Percentiles rank a stretch among this genome's conserved stretches.
Evolutionary conservation across 2,113 vertebrate species (phyloP).

Genomic region (Solenodon paradoxus): DNA sequence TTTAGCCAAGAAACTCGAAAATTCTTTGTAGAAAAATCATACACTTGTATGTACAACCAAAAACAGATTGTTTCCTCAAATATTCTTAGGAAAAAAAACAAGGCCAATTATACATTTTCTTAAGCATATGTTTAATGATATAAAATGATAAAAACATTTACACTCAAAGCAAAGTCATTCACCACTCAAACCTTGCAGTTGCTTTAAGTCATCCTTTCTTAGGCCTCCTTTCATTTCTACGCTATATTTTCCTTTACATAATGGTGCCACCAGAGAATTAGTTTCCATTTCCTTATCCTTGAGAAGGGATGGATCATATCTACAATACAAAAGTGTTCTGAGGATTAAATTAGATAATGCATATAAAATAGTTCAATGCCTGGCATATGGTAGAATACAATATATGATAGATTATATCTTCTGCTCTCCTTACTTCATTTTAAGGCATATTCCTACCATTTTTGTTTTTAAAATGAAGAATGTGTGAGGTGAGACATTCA

Average conservation of each 20-base stretch:
- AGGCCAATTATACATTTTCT: not conserved
- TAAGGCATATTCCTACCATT: not conserved
- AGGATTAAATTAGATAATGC: not conserved
- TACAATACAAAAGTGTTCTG: not conserved
- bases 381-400: not conserved
- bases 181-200: not conserved
- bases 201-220: fast-evolving
- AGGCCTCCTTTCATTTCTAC: not conserved
- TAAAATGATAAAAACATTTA: not conserved
- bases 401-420: not conserved
- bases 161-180: not conserved
- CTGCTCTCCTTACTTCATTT: not conserved
- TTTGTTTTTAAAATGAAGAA: not conserved
- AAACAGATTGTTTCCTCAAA: not conserved
- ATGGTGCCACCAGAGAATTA: not conserved
- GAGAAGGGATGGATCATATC: not conserved
- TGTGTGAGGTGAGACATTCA: not conserved
- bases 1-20: not conserved
- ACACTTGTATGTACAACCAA: not conserved
- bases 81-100: not conserved
- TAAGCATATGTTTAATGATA: not conserved
- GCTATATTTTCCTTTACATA: not conserved
- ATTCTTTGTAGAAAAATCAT: not conserved
- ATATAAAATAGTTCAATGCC: not conserved
- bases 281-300: not conserved